Evolutionary conservation across 2,888 invertebrate genomes (phyloP).

Genomic region (Ypsolopha sequella): DNA sequence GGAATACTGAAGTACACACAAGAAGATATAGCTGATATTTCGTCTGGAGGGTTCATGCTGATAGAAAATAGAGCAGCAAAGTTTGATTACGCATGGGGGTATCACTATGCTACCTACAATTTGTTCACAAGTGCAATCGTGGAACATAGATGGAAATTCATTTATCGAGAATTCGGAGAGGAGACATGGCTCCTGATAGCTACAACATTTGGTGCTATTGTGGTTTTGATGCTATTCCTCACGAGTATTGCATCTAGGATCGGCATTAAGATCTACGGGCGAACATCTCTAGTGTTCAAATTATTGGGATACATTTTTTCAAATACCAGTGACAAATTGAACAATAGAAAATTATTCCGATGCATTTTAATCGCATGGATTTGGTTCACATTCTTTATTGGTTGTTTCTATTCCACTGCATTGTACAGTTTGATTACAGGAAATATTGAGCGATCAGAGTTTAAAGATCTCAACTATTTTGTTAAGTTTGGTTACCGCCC

Average conservation of each 20-base stretch:
- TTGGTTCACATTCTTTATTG: neutral
- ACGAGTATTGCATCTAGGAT: neutral
- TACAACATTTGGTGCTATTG: neutral
- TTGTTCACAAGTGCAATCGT: constrained; percentile 3
- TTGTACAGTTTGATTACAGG: constrained; percentile 8
- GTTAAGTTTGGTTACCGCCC: constrained; percentile 15
- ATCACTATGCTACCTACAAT: constrained; percentile 3
- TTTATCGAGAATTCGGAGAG: constrained; percentile 7
- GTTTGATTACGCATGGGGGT: constrained; percentile 8
- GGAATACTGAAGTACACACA: constrained; percentile 6
- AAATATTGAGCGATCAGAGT: neutral
- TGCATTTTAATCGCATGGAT: neutral
- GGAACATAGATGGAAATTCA: constrained; percentile 6
- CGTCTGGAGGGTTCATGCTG: constrained; percentile 8
- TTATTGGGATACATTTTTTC: neutral
- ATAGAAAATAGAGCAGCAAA: constrained; percentile 6
- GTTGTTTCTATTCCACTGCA: neutral
- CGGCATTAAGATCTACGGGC: neutral
- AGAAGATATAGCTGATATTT: constrained; percentile 8
- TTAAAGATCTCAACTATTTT: constrained; percentile 14
- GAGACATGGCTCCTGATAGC: neutral
- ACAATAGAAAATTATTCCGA: neutral
- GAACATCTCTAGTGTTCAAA: neutral
- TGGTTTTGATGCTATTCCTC: neutral
- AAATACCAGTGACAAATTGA: neutral